These are phyloP conservation scores for Parnassius orleans DNA, from an alignment of 2,888 invertebrate species.

Conservation along the genomic window DNA sequence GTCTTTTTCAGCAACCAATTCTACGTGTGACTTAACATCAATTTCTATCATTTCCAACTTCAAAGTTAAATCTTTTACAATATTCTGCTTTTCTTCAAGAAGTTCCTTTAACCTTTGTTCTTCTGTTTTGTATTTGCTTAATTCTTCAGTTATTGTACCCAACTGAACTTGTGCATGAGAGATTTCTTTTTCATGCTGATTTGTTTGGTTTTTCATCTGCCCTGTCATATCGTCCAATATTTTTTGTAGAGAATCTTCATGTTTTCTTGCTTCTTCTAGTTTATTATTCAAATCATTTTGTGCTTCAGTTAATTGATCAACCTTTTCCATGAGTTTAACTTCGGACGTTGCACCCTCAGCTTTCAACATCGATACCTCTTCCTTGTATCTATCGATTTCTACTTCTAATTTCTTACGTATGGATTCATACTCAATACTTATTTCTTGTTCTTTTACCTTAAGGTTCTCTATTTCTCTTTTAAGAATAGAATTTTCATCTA, in stretches of 20 bases:
- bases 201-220: conserved; percentile 68
- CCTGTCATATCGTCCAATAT: conserved; percentile 66
- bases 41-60: conserved; percentile 71
- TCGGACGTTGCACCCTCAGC: conserved; percentile 69
- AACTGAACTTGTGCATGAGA: conserved; percentile 56
- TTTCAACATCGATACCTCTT: conserved; percentile 67
- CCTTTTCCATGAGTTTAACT: conserved; percentile 73
- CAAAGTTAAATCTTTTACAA: conserved; percentile 61
- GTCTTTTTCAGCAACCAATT: conserved; percentile 71
- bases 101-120: conserved; percentile 48
- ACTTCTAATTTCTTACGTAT: conserved; percentile 65
- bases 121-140: conserved; percentile 53
- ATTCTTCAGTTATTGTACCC: conserved; percentile 46
- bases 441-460: conserved; percentile 63
- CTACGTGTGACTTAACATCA: conserved; percentile 71
- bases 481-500: conserved; percentile 68
- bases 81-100: conserved; percentile 63
- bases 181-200: conserved; percentile 63
- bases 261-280: conserved; percentile 70
- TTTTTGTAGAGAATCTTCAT: conserved; percentile 74
- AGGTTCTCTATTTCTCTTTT: conserved; percentile 65
- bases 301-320: conserved; percentile 72
- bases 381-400: conserved; percentile 71
- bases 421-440: conserved; percentile 57
- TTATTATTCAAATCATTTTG: conserved; percentile 74